phyloP scores from a whole-genome alignment of 1,140 invertebrate genomes.

The Periplaneta americana region DNA sequence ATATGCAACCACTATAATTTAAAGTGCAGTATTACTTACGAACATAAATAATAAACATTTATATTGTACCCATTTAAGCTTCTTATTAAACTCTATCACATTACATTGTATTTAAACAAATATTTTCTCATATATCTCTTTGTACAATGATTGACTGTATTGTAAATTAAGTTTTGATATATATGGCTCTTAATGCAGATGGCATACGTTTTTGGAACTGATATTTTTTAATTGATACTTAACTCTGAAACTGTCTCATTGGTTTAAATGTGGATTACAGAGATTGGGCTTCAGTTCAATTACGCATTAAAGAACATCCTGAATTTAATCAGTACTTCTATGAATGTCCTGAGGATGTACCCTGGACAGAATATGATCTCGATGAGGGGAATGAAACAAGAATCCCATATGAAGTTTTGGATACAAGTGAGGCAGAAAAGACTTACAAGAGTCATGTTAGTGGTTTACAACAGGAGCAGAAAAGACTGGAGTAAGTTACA shows the following conservation, averaged over 20 bases:
- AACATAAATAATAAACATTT: too few species aligned
- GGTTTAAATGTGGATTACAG: slow-evolving; percentile 44
- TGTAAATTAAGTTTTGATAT: too few species aligned
- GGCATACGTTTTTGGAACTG: neutral
- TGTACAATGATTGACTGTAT: too few species aligned
- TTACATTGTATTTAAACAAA: too few species aligned
- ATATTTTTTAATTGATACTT: neutral
- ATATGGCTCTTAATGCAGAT: too few species aligned
- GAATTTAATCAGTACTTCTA: slow-evolving; percentile 90
- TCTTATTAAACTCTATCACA: too few species aligned
- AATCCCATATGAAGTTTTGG: slow-evolving; percentile 88
- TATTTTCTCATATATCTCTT: too few species aligned
- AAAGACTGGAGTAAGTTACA: slow-evolving; percentile 76
- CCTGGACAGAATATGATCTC: slow-evolving; percentile 74
- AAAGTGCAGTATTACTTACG: too few species aligned
- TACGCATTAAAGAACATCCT: slow-evolving; percentile 77
- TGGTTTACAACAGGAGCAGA: slow-evolving; percentile 83
- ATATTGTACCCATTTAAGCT: too few species aligned
- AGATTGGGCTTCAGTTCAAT: slow-evolving; percentile 80
- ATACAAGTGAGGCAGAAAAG: slow-evolving; percentile 83
- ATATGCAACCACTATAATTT: too few species aligned
- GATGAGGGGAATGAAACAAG: slow-evolving; percentile 60
- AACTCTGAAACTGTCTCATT: too few species aligned
- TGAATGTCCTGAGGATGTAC: slow-evolving; percentile 68
- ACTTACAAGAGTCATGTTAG: slow-evolving; percentile 90